Evolutionary conservation across 1,140 invertebrate species (phyloP).

Genomic region (Achatina immaculata): DNA sequence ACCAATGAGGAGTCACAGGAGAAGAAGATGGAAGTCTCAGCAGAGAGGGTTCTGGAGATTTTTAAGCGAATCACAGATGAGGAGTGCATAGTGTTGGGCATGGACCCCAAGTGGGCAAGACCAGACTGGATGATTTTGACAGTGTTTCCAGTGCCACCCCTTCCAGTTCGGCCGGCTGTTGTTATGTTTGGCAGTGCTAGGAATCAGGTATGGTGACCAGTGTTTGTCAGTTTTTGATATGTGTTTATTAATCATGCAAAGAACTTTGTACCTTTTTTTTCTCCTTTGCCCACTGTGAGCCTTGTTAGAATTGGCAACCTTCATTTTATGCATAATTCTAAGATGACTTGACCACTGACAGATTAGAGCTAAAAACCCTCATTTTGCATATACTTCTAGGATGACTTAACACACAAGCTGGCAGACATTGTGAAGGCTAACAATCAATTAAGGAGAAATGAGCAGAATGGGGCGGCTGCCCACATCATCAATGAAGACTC

Average conservation of each 20-base stretch:
- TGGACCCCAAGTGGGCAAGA: constrained; percentile 94
- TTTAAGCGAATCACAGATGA: constrained; percentile 98
- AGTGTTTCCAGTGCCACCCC: constrained; percentile 95
- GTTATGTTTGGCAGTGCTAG: constrained; percentile 99
- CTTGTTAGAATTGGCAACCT: background rate
- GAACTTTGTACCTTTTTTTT: background rate
- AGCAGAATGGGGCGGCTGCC: constrained; percentile 94
- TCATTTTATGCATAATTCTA: background rate
- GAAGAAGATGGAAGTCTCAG: constrained; percentile 83
- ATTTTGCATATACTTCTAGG: no score
- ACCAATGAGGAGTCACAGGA: constrained; percentile 92
- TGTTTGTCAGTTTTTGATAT: background rate
- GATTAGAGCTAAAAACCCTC: background rate
- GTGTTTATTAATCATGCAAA: background rate
- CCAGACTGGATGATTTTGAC: constrained; percentile 99
- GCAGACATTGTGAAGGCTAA: constrained; percentile 99
- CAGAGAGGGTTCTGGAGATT: constrained; percentile 96
- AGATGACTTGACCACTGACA: background rate
- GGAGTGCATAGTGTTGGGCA: constrained; percentile 94
- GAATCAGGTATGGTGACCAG: constrained; percentile 78
- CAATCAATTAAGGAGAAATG: constrained; percentile 94
- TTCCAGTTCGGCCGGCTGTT: constrained; percentile 93
- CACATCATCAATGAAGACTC: constrained; percentile 97
- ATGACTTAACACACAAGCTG: constrained; percentile 99
- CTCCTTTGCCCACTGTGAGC: background rate